Evolutionary conservation across 1,140 invertebrate species (phyloP).

Genomic region (Drosophila truncata): DNA sequence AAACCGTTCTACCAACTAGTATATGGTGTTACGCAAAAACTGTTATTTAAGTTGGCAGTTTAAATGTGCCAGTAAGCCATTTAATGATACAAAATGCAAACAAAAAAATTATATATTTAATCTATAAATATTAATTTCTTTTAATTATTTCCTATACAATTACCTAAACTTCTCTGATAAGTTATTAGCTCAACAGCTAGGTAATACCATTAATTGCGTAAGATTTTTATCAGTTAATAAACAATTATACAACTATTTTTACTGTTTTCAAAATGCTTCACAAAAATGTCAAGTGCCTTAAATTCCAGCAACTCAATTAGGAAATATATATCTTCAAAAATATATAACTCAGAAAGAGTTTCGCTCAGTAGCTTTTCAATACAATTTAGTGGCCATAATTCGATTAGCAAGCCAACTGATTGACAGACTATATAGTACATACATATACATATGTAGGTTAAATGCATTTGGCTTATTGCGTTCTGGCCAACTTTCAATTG

Average conservation of each 20-base stretch:
- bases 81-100: background rate
- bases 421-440: background rate
- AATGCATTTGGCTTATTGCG: slow-evolving; percentile 36
- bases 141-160: background rate
- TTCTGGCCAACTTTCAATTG: slow-evolving; percentile 58
- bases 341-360: background rate
- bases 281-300: background rate
- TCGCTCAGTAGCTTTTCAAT: background rate
- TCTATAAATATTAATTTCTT: background rate
- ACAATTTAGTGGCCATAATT: slow-evolving; percentile 9
- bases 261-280: background rate
- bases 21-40: slow-evolving; percentile 34
- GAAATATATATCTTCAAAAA: background rate
- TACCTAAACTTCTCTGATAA: background rate
- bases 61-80: background rate
- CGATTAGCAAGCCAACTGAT: slow-evolving; percentile 10
- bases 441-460: background rate
- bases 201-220: background rate
- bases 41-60: slow-evolving; percentile 14
- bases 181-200: background rate
- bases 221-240: background rate
- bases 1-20: slow-evolving; percentile 41
- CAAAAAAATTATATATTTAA: background rate
- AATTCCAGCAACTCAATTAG: background rate
- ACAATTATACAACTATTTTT: background rate